Evolutionary conservation across 1,140 invertebrate genomes (phyloP).

Genomic region (Drosophila ficusphila): DNA sequence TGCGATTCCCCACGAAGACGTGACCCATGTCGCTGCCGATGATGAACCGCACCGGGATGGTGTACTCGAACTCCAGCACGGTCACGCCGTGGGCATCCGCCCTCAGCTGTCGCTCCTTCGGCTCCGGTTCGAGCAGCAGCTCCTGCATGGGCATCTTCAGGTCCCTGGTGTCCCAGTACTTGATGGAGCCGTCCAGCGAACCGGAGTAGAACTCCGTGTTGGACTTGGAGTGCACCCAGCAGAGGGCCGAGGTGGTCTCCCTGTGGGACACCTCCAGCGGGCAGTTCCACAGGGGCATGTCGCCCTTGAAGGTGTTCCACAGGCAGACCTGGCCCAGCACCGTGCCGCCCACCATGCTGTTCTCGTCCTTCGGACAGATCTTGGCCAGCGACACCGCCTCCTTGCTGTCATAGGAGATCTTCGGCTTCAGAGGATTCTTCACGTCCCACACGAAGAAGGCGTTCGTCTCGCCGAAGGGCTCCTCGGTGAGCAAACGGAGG

Average conservation of each 20-base stretch:
- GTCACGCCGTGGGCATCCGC: conserved; percentile 90
- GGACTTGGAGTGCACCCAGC: conserved; percentile 92
- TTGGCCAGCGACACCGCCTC: conserved; percentile 90
- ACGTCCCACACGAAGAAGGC: conserved; percentile 93
- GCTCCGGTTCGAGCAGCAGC: conserved; percentile 89
- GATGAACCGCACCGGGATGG: conserved; percentile 91
- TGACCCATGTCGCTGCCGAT: conserved; percentile 90
- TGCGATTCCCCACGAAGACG: conserved; percentile 91
- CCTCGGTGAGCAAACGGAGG: conserved; percentile 24
- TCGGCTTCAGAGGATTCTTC: conserved; percentile 92
- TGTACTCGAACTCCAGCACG: conserved; percentile 92
- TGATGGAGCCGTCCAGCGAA: conserved; percentile 93
- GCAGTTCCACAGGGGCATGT: conserved; percentile 85
- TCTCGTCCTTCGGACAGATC: conserved; percentile 93
- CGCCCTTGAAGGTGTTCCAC: conserved; percentile 90
- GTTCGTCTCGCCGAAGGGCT: conserved; percentile 85
- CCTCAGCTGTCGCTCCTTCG: conserved; percentile 87
- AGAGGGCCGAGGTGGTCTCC: conserved; percentile 88
- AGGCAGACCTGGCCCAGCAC: conserved; percentile 91
- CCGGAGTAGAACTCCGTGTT: conserved; percentile 93
- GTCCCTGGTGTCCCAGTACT: conserved; percentile 93
- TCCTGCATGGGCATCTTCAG: conserved; percentile 89
- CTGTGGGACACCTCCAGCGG: conserved; percentile 89
- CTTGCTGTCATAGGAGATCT: conserved; percentile 87
- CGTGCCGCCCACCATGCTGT: conserved; percentile 91